Percentiles rank a stretch among this genome's conserved stretches.
phyloP scores from a whole-genome alignment of 1,140 invertebrate species.

The Dinoponera quadriceps region DNA sequence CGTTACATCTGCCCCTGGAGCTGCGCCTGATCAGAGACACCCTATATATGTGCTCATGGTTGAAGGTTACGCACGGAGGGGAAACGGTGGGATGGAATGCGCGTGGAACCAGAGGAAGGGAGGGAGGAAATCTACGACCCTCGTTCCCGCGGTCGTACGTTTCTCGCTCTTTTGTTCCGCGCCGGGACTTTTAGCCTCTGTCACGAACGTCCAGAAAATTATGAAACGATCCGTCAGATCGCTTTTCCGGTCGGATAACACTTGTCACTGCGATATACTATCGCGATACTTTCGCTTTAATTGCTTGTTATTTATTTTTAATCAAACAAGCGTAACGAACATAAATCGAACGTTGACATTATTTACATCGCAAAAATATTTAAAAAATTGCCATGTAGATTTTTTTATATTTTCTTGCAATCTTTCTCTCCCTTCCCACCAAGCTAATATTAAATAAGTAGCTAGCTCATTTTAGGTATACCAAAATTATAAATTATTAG shows the following conservation, averaged over 20 bases:
- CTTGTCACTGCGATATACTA: background rate
- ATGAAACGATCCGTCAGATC: background rate
- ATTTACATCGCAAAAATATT: too few relatives aligned
- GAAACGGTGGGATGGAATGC: constrained; percentile 63
- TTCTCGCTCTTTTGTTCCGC: constrained; percentile 52
- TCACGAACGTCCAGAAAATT: constrained; percentile 26
- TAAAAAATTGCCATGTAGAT: too few relatives aligned
- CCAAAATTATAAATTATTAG: too few relatives aligned
- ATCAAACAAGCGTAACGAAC: too few relatives aligned
- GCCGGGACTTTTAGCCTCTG: constrained; percentile 9
- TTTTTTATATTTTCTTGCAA: too few relatives aligned
- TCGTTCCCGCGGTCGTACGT: constrained; percentile 45
- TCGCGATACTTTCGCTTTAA: background rate
- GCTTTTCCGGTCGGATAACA: background rate
- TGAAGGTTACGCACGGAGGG: constrained; percentile 63
- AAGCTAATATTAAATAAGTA: too few relatives aligned
- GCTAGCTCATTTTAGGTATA: too few relatives aligned
- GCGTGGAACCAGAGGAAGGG: constrained; percentile 47
- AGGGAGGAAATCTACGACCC: constrained; percentile 55
- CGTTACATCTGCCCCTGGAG: constrained; percentile 24
- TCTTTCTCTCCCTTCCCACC: too few relatives aligned
- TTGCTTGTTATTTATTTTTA: background rate
- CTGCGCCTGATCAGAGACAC: constrained; percentile 52
- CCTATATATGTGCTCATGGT: constrained; percentile 40
- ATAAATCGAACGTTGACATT: too few relatives aligned